Evolutionary conservation across 2,888 invertebrate genomes (phyloP), one percentile per base, ranked within the genome.

Genomic region (Oxytorus armatus): DNA sequence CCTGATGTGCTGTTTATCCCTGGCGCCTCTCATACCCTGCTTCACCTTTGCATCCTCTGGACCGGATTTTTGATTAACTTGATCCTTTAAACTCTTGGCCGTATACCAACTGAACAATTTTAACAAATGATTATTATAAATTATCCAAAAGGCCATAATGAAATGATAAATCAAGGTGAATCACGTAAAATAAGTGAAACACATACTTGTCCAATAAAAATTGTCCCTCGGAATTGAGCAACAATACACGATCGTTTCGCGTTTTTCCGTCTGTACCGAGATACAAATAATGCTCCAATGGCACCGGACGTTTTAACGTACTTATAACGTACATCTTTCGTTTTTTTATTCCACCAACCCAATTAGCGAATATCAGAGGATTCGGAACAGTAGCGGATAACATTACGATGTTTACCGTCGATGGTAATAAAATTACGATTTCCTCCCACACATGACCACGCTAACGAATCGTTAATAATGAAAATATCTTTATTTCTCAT

Each of bases 401-500:
- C 95, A 99, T 96, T 33, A 99, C 98, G 80, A 99, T 98, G 86
- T 96, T 97, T 5, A 99, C 98, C 91, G 98, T 98, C 4, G 96
- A 95, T 0, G 99, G 99, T 68, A 99, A 92, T 90, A 99, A 94
- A 86, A 99, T 99, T 2, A 99, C 93, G 0, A 98, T 98, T 92
- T 99, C 99, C 92, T 99, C 99, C 99, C 99, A 99, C 0, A 99
- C 99, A 89, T 99, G 98, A 10, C 99, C 99, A 82, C 99, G 93
- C 95, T 96, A 90, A 88, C 65, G 61, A 23, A 21, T 8, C 7
- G 36, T 8, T 4, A 36, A 36, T 36, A 1, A 36, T 36, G 4
- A 1, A 36, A 36, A 7, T 36, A 3, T 36, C 4, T 36, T 36
- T 10, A 8, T 36, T 8, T 36, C 36, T 36, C 10, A n/a, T 74